Percentiles rank a stretch among this genome's conserved stretches.
phyloP scores from a whole-genome alignment of 2,113 vertebrate genomes.

The Gobiocypris rarus region DNA sequence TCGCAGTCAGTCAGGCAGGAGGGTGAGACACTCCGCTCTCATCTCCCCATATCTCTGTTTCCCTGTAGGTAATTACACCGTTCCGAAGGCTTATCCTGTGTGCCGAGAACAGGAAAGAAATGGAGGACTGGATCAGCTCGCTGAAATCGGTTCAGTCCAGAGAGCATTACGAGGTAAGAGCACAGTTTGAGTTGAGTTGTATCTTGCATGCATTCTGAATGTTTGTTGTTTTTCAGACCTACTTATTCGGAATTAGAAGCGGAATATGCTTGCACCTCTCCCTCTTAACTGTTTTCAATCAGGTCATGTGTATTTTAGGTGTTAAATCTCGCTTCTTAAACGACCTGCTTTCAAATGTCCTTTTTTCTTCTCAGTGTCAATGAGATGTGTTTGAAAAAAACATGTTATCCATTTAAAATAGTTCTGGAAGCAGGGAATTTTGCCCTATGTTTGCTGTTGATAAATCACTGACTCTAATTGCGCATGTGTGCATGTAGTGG shows the following conservation, averaged over 20 bases:
- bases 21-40: slow-evolving; percentile 43
- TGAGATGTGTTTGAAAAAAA: not conserved
- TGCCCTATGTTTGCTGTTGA: not conserved
- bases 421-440: not conserved
- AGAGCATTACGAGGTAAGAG: slow-evolving; percentile 95
- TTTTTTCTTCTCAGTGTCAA: not conserved
- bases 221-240: not conserved
- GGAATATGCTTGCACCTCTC: too few relatives aligned
- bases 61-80: slow-evolving; percentile 86
- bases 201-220: not conserved
- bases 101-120: slow-evolving; percentile 91
- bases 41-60: slow-evolving; percentile 41
- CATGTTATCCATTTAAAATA: not conserved
- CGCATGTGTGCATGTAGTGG: not conserved
- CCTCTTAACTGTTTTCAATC: not conserved
- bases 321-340: not conserved
- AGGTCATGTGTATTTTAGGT: not conserved
- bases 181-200: slow-evolving; percentile 2
- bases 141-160: slow-evolving; percentile 92
- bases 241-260: too few relatives aligned
- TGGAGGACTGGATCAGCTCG: slow-evolving; percentile 94
- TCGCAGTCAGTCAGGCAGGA: slow-evolving; percentile 56
- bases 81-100: slow-evolving; percentile 90
- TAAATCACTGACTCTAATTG: not conserved
- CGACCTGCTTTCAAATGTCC: not conserved